phyloP scores from a whole-genome alignment of 2,113 vertebrate genomes.

The Heterotis niloticus region DNA sequence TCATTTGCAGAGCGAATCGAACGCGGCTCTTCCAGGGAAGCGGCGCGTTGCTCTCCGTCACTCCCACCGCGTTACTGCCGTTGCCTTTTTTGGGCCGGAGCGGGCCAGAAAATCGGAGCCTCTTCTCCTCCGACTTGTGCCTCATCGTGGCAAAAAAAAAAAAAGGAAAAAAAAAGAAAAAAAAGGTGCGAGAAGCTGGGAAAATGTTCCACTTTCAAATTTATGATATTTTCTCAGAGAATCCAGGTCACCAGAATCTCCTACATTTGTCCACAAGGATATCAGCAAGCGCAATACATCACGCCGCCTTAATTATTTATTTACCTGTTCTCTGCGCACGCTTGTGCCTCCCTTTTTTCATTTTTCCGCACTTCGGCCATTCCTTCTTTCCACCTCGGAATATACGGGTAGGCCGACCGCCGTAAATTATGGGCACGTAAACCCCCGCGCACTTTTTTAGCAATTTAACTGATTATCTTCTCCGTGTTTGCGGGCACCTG shows the following conservation, averaged over 20 bases:
- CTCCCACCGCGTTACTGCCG: conserved; percentile 30
- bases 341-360: neutral
- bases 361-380: neutral
- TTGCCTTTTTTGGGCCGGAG: conserved; percentile 30
- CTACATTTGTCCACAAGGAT: conserved; percentile 27
- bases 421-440: conserved; percentile 49
- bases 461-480: conserved; percentile 73
- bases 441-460: conserved; percentile 56
- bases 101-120: conserved; percentile 23
- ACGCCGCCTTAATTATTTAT: conserved; percentile 21
- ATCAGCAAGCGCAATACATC: conserved; percentile 27
- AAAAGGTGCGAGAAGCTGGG: neutral
- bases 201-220: conserved; percentile 14
- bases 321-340: neutral
- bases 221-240: conserved; percentile 27
- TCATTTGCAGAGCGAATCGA: conserved; percentile 72
- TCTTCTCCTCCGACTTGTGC: conserved; percentile 27
- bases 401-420: neutral
- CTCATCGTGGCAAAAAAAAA: conserved; percentile 31
- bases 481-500: conserved; percentile 60
- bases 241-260: conserved; percentile 31
- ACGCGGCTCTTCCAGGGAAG: conserved; percentile 54
- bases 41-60: conserved; percentile 36
- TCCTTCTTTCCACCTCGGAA: neutral
- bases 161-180: no score